These are phyloP conservation scores for Atlantisia rogersi DNA, from an alignment of 2,113 vertebrate species.

Conservation along the genomic window DNA sequence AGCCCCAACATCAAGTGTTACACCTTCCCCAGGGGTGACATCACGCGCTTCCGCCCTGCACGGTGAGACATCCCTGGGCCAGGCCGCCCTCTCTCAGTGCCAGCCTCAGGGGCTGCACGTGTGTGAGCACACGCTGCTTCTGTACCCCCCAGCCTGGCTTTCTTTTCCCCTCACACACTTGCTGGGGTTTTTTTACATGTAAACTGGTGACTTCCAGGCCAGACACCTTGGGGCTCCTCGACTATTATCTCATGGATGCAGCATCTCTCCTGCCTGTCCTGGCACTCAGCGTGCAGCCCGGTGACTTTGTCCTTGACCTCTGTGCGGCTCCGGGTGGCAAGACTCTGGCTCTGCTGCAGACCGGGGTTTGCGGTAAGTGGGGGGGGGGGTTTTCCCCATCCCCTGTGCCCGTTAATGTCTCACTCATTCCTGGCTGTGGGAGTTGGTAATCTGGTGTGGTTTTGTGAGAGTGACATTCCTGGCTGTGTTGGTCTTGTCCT, in stretches of 20 bases:
- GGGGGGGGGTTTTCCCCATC: neutral
- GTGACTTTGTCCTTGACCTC: constrained; percentile 87
- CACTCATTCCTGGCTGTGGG: neutral
- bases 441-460: neutral
- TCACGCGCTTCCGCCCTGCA: constrained; percentile 85
- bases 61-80: constrained; percentile 72
- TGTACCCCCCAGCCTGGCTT: neutral
- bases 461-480: neutral
- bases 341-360: constrained; percentile 88
- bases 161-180: fast-evolving
- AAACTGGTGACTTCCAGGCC: constrained; percentile 73
- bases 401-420: fast-evolving
- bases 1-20: constrained; percentile 86
- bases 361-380: constrained; percentile 82
- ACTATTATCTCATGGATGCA: constrained; percentile 93
- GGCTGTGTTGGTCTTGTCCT: neutral
- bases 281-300: constrained; percentile 81
- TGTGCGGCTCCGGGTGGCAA: constrained; percentile 96
- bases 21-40: constrained; percentile 87
- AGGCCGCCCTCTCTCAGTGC: fast-evolving
- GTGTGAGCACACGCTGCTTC: neutral
- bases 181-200: neutral
- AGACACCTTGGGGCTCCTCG: constrained; percentile 75
- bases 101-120: fast-evolving
- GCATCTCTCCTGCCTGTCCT: constrained; percentile 92